Conservation (phyloP, 1,140 invertebrate species). For the Meteorus sp. region DNA sequence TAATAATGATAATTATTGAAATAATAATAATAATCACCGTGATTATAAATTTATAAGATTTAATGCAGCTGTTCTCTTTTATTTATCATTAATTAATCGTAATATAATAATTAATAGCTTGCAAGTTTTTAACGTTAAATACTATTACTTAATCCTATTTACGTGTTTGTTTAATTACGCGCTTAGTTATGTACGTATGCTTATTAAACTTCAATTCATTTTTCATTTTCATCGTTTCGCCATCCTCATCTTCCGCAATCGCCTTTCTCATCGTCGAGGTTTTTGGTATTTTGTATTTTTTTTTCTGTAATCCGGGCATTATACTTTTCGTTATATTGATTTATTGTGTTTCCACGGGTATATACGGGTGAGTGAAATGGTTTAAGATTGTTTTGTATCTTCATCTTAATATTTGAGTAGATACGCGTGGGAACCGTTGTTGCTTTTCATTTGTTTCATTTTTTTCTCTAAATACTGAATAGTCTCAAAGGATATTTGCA, state of each 20-base stretch:
- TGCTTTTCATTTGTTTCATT: background rate
- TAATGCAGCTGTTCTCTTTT: conserved; percentile 43
- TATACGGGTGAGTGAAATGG: background rate
- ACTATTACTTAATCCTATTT: conserved; percentile 59
- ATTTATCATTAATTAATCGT: conserved; percentile 53
- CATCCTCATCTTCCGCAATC: conserved; percentile 28
- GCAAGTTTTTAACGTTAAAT: conserved; percentile 59
- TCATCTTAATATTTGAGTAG: conserved; percentile 13
- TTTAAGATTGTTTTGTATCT: conserved; percentile 4
- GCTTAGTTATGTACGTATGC: conserved; percentile 56
- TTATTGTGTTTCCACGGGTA: too few species aligned
- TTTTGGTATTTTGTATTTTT: conserved; percentile 4
- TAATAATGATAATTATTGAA: too few species aligned
- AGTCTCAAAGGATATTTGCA: background rate
- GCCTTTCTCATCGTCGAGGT: conserved; percentile 28
- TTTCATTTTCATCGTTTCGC: conserved; percentile 29
- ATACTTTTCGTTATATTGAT: background rate
- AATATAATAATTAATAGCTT: conserved; percentile 59
- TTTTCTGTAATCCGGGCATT: conserved; percentile 8
- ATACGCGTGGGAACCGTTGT: conserved; percentile 13
- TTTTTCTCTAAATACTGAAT: background rate
- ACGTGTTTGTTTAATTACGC: conserved; percentile 53
- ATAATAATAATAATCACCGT: conserved; percentile 55
- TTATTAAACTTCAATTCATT: conserved; percentile 39
- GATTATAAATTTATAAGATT: conserved; percentile 54